A percentile compares a stretch with the other conserved stretches of the same genome.
Conservation (phyloP, 2,113 vertebrate genomes). For the Mobula birostris region DNA sequence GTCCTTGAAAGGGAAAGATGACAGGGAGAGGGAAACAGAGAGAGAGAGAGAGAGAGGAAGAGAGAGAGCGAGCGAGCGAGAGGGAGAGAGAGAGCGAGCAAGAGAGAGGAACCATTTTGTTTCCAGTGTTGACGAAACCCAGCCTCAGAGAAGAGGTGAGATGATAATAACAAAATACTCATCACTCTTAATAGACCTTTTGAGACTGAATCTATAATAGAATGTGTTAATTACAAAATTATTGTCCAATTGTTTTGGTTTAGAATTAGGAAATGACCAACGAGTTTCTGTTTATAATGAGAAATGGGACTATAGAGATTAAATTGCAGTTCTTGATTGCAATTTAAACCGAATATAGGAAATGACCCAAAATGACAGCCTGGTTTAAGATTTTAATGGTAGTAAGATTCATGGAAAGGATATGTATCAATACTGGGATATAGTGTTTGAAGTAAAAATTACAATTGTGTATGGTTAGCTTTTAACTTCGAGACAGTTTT, state of each 20-base stretch:
- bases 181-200: not conserved
- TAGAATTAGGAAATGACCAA: not conserved
- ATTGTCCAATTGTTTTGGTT: not conserved
- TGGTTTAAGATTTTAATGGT: constrained; percentile 3
- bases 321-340: not conserved
- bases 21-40: not conserved
- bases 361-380: not conserved
- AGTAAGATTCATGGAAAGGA: not conserved
- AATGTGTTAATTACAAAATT: not conserved
- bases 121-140: not conserved
- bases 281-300: not conserved
- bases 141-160: not conserved
- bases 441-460: not conserved
- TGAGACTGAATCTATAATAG: not conserved
- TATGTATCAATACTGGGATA: not conserved
- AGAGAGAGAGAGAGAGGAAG: not conserved
- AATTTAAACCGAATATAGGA: constrained; percentile 11
- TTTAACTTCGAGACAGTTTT: not conserved
- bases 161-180: no score
- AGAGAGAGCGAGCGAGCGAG: not conserved
- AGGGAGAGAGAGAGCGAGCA: not conserved
- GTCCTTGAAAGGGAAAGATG: not conserved
- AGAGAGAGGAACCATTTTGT: constrained; percentile 25
- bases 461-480: not conserved
- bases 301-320: not conserved